Evolutionary conservation across 2,797 vertebrate genomes (phyloP), one percentile per base, ranked within the genome.

Genomic region (Syncerus caffer): DNA sequence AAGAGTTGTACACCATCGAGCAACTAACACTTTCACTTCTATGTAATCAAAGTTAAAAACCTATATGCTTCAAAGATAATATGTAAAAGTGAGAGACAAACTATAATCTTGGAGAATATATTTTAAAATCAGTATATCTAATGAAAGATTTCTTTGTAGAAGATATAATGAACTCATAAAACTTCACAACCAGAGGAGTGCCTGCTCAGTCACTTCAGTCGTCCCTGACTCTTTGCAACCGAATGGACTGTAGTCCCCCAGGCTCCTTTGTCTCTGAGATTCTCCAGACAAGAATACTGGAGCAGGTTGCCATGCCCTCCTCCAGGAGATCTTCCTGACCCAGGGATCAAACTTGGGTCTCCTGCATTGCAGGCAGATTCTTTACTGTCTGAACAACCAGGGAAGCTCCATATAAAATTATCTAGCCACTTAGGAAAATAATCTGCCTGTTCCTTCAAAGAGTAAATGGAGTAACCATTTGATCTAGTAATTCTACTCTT

Each of bases 381-480:
- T 38, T 71, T 6, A 23, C 2, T 0, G 0, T 7, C 38, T 74
- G 67, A 74, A 21, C 21, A 6, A 42, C 34, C 3, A 14, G 21
- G 34, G 21, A 74, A 74, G 19, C 67, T 14, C 12, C 0, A 0
- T 74, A 42, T 51, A 27, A 71, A 86, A 67, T 13, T 29, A 13
- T 51, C 21, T 38, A 45, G 16, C 34, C 16, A 13, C 21, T 50
- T 79, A 67, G 27, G 45, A 85, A 79, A 42, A 15, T 21, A 93
- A 27, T 67, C 58, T 79, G 6, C 15, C 9, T 57, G 7, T 58
- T 31, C 47, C 21, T 57, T 34, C 89, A 42, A 29, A 58, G 16
- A 7, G 60, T 84, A 67, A 79, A 38, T 85, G 62, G 14, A 92
- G 42, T 74, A 58, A 27, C 7, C 27, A n/a, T 45, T 74, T 42